phyloP scores from a whole-genome alignment of 2,113 vertebrate genomes.

The Plestiodon gilberti region DNA sequence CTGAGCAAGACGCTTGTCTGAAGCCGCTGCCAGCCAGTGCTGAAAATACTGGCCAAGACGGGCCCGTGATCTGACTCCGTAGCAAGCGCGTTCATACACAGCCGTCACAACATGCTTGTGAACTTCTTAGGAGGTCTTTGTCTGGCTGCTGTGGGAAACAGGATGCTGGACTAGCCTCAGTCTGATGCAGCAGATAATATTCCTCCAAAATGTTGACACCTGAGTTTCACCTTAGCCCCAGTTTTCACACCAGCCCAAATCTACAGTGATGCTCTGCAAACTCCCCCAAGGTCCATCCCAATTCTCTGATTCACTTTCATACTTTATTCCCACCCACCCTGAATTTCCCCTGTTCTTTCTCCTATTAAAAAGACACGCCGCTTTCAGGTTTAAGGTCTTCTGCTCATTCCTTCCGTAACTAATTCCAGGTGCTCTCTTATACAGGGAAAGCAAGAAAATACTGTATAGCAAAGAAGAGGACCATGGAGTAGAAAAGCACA shows the following conservation, averaged over 20 bases:
- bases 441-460: background rate
- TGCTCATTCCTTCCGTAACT: background rate
- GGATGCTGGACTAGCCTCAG: too few relatives aligned
- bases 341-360: background rate
- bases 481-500: background rate
- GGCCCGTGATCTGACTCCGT: too few relatives aligned
- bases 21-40: too few relatives aligned
- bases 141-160: too few relatives aligned
- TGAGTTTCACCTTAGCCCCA: background rate
- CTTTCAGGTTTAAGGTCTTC: background rate
- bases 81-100: too few relatives aligned
- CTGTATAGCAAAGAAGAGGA: background rate
- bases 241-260: background rate
- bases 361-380: background rate
- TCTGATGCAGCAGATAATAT: too few relatives aligned
- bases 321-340: too few relatives aligned
- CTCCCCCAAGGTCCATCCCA: background rate
- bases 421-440: background rate
- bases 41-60: too few relatives aligned
- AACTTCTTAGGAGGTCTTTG: too few relatives aligned
- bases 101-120: too few relatives aligned
- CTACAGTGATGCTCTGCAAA: background rate
- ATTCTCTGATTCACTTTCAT: background rate
- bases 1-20: too few relatives aligned
- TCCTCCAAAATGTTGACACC: background rate